These are phyloP conservation scores for Nestor notabilis DNA, from an alignment of 2,113 vertebrate species.

Conservation along the genomic window DNA sequence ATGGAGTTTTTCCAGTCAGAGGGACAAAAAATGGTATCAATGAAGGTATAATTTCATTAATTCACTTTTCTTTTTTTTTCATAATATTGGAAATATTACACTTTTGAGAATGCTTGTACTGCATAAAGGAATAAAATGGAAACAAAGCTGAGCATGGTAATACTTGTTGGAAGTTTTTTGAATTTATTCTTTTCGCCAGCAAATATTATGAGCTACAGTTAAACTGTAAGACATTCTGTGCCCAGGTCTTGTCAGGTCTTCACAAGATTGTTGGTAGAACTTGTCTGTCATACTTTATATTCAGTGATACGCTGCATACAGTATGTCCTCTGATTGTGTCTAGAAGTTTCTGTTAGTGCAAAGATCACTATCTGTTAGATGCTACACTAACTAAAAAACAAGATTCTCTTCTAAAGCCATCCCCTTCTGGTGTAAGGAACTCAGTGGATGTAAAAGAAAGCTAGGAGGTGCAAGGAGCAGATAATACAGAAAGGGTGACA, in stretches of 20 bases:
- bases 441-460: background rate
- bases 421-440: background rate
- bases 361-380: background rate
- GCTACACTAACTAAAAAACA: background rate
- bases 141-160: background rate
- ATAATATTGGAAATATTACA: background rate
- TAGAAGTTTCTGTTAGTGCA: background rate
- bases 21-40: background rate
- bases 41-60: background rate
- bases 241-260: background rate
- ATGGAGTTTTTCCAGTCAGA: background rate
- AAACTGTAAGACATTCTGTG: background rate
- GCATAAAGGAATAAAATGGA: background rate
- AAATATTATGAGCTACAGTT: background rate
- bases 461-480: background rate
- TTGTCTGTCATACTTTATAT: background rate
- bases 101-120: background rate
- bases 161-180: background rate
- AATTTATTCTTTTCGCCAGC: background rate
- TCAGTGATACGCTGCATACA: background rate
- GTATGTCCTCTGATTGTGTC: background rate
- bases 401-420: background rate
- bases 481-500: background rate
- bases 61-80: background rate
- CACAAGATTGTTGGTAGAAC: background rate